Base-by-base conservation (phyloP, 2,797 vertebrate species). In the Sciurus carolinensis region DNA sequence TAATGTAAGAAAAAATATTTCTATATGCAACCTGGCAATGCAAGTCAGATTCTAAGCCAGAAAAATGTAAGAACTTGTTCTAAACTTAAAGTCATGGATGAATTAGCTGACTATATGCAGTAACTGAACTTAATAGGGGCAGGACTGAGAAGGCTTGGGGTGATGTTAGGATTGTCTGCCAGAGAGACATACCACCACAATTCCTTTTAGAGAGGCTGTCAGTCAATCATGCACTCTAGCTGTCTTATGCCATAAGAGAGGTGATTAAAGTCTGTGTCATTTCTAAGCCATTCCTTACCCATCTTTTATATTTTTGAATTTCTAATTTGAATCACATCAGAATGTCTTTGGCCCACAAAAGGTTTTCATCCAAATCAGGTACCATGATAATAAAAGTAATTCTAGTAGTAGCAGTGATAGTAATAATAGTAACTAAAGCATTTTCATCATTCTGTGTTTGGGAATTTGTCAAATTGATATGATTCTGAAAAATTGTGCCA, bases 291-390 rank as follows among this genome's bases (percentile, higher is more conserved):
- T 91, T 92, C 75, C 26, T 95, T 50, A 62, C 24, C 26, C 33
- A 18, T 82, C 62, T 82, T 90, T 84, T 75, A 44, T 57, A 76
- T 54, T 92, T 28, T 71, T 84, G 59, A 72, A 83, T 91, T 96
- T 91, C 66, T 59, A n/a, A 18, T 90, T 90, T 93, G 67, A 88
- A 57, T 93, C 54, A 18, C 33, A 75, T 67, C 39, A 54, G n/a
- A 75, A 72, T 81, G 42, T 36, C 47, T 83, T 95, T 86, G 71
- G 64, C 57, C 47, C 26, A 57, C 67, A n/a, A n/a, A 93, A 71
- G 20, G 77, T 79, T 96, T 93, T 72, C 20, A 83, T 94, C 33
- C 76, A 95, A 90, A 87, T 83, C 62, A 71, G 44, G 87, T 17
- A 90, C 39, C n/a, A 30, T 28, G 15, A 73, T 86, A 87, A 92